Conservation (phyloP, 2,888 invertebrate species). For the Diogma glabrata region DNA sequence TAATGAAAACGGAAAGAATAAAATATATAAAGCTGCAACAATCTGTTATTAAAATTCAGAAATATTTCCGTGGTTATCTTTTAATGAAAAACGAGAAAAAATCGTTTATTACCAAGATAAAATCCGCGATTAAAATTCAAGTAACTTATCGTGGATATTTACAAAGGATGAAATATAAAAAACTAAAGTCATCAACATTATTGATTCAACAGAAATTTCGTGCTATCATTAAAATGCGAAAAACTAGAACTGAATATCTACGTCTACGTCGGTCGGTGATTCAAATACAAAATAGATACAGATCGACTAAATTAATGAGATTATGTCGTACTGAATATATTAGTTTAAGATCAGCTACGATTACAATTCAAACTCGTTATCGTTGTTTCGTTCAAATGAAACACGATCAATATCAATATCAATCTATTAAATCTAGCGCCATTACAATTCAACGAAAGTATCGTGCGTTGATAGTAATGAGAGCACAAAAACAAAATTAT, state of each 20-base stretch:
- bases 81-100: neutral
- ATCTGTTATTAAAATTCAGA: constrained; percentile 30
- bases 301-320: constrained; percentile 24
- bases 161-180: constrained; percentile 11
- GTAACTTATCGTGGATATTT: neutral
- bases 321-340: constrained; percentile 26
- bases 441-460: constrained; percentile 23
- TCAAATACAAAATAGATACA: constrained; percentile 29
- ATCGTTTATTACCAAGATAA: neutral
- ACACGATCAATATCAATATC: constrained; percentile 26
- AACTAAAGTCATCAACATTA: constrained; percentile 20
- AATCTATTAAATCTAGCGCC: constrained; percentile 25
- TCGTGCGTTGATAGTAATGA: constrained; percentile 19
- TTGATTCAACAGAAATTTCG: constrained; percentile 27
- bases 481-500: constrained; percentile 23
- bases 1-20: constrained; percentile 19
- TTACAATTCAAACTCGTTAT: constrained; percentile 31
- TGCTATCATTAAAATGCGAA: constrained; percentile 23
- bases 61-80: constrained; percentile 27
- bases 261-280: constrained; percentile 26
- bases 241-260: constrained; percentile 21
- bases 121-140: neutral
- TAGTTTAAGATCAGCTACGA: constrained; percentile 25
- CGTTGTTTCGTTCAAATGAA: constrained; percentile 24
- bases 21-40: constrained; percentile 20